Conservation (phyloP, 2,888 invertebrate genomes). For the Rhagonycha lutea region DNA sequence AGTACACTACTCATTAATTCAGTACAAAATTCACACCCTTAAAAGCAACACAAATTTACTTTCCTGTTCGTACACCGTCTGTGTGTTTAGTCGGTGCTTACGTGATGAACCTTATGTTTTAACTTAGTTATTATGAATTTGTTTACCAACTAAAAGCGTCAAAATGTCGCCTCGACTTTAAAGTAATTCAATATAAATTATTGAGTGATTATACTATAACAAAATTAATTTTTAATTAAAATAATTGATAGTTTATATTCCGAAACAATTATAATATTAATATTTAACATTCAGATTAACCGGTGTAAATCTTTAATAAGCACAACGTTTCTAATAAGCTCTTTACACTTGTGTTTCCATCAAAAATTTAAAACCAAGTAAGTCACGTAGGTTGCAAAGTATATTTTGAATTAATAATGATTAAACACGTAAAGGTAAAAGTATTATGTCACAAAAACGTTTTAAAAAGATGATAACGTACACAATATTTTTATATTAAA, state of each 20-base stretch:
- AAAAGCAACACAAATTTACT: slow-evolving; percentile 24
- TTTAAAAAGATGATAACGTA: not conserved
- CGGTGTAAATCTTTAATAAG: not conserved
- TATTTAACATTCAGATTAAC: not conserved
- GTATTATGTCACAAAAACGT: not conserved
- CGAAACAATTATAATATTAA: not conserved
- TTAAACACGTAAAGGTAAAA: not conserved
- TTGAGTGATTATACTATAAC: not conserved
- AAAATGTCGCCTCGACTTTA: not conserved
- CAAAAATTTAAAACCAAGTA: not conserved
- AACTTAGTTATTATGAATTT: slow-evolving; percentile 18
- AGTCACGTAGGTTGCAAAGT: slow-evolving; percentile 6
- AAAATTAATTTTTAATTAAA: not conserved
- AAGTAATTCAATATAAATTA: not conserved
- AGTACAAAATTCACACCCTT: slow-evolving; percentile 22
- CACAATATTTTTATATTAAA: not conserved
- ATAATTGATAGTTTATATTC: not conserved
- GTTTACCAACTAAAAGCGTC: slow-evolving; percentile 20
- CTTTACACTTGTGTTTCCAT: not conserved
- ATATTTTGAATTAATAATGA: slow-evolving; percentile 19
- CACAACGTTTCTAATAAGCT: not conserved
- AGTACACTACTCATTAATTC: slow-evolving; percentile 22
- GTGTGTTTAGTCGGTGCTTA: slow-evolving; percentile 20
- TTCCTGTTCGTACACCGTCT: slow-evolving; percentile 20
- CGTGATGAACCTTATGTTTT: slow-evolving; percentile 21